Evolutionary conservation across 92 coral and sea anemone species (phyloP).

Genomic region (Chrysogorgia sp.): DNA sequence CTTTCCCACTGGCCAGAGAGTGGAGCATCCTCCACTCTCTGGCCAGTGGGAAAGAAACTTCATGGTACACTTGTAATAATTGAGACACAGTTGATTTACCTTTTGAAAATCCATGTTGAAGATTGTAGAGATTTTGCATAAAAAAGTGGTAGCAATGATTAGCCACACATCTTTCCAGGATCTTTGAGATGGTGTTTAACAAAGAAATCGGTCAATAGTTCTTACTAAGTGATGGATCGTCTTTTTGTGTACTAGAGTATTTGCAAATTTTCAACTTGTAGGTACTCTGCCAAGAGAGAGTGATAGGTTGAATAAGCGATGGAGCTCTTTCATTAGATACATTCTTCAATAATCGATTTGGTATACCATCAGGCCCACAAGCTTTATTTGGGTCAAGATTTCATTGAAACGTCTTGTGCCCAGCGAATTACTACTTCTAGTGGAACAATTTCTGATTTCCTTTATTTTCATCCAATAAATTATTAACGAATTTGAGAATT

Average conservation of each 20-base stretch:
- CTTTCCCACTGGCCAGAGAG: slow-evolving; percentile 44
- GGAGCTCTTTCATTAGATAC: slow-evolving; percentile 8
- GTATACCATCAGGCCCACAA: slow-evolving; percentile 16
- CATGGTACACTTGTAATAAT: slow-evolving; percentile 5
- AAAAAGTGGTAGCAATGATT: slow-evolving; percentile 14
- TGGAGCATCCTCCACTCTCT: slow-evolving; percentile 37
- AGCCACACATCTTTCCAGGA: slow-evolving; percentile 36
- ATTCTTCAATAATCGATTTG: neutral
- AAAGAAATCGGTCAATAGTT: slow-evolving; percentile 63
- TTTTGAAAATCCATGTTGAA: neutral
- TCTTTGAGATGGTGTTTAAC: slow-evolving; percentile 48
- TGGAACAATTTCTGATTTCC: too few relatives aligned
- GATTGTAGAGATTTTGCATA: neutral
- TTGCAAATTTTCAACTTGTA: slow-evolving; percentile 22
- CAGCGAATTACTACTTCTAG: too few relatives aligned
- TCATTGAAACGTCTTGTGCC: too few relatives aligned
- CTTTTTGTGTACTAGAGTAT: neutral
- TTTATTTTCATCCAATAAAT: too few relatives aligned
- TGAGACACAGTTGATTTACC: slow-evolving; percentile 9
- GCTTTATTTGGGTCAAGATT: too few relatives aligned
- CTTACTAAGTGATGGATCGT: slow-evolving; percentile 9
- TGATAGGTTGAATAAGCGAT: slow-evolving; percentile 25
- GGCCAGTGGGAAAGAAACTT: slow-evolving; percentile 54
- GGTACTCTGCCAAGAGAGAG: slow-evolving; percentile 12
- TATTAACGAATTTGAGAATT: too few relatives aligned